Evolutionary conservation across 2,888 invertebrate species (phyloP).

Genomic region (Tethea ocularis): DNA sequence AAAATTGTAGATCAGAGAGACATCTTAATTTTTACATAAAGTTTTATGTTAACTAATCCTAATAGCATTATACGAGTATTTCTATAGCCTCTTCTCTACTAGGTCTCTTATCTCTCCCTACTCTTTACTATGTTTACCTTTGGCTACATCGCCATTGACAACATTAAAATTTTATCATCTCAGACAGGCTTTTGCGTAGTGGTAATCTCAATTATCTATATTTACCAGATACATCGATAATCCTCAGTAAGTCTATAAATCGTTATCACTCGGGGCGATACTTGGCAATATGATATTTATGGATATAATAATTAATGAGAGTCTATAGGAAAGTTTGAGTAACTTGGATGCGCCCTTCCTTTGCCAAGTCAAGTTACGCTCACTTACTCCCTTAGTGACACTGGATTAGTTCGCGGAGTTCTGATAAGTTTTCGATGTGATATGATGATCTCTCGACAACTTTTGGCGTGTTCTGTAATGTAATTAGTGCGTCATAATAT

Average conservation of each 20-base stretch:
- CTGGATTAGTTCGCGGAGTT: constrained; percentile 44
- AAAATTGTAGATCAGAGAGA: too few relatives aligned
- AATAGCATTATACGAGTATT: neutral
- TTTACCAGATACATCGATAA: neutral
- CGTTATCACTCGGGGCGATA: constrained; percentile 30
- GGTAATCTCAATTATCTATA: too few relatives aligned
- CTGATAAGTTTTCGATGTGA: constrained; percentile 43
- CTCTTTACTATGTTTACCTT: neutral
- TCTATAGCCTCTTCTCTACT: neutral
- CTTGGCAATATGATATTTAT: constrained; percentile 33
- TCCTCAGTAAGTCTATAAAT: constrained; percentile 20
- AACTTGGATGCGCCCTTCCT: constrained; percentile 41
- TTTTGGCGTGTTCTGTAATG: constrained; percentile 9
- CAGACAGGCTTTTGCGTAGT: neutral
- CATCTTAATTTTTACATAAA: too few relatives aligned
- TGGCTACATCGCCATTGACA: neutral
- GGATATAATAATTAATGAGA: constrained; percentile 42
- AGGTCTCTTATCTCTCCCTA: too few relatives aligned
- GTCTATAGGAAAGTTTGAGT: constrained; percentile 27
- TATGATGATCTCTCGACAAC: constrained; percentile 29
- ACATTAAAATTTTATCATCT: neutral
- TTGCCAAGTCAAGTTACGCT: constrained; percentile 50
- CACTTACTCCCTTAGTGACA: constrained; percentile 37
- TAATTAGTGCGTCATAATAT: neutral
- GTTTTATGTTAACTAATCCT: too few relatives aligned